phyloP scores from a whole-genome alignment of 2,797 vertebrate species.

The Myiotriccus ornatus region DNA sequence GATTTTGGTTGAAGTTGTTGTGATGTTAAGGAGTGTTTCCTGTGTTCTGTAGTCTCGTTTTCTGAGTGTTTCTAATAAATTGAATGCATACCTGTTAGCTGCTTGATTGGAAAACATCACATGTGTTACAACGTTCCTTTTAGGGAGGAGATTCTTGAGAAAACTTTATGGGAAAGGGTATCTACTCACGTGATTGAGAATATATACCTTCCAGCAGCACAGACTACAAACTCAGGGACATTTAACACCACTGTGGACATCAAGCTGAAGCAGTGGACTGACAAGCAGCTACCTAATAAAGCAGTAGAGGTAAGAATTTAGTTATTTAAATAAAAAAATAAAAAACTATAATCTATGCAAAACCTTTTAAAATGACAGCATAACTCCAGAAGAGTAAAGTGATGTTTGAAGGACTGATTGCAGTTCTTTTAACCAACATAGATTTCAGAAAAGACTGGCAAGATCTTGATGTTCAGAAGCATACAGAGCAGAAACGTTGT shows the following conservation, averaged over 20 bases:
- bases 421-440: not conserved
- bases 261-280: conserved; percentile 98
- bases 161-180: conserved; percentile 95
- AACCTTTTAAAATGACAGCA: not conserved
- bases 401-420: not conserved
- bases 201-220: conserved; percentile 97
- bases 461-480: not conserved
- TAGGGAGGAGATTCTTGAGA: conserved; percentile 97
- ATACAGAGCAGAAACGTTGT: not conserved
- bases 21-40: not conserved
- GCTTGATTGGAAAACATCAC: not conserved
- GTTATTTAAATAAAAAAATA: not conserved
- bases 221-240: conserved; percentile 93
- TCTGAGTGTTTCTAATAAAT: not conserved
- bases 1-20: not conserved
- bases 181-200: conserved; percentile 98
- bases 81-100: not conserved
- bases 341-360: not conserved
- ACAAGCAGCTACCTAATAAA: conserved; percentile 97
- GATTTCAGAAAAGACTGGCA: not conserved
- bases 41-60: not conserved
- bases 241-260: conserved; percentile 99
- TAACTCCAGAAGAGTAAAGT: not conserved
- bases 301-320: conserved; percentile 88
- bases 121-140: not conserved